Evolutionary conservation across 2,113 vertebrate genomes (phyloP).

Genomic region (Muntiacus reevesi): DNA sequence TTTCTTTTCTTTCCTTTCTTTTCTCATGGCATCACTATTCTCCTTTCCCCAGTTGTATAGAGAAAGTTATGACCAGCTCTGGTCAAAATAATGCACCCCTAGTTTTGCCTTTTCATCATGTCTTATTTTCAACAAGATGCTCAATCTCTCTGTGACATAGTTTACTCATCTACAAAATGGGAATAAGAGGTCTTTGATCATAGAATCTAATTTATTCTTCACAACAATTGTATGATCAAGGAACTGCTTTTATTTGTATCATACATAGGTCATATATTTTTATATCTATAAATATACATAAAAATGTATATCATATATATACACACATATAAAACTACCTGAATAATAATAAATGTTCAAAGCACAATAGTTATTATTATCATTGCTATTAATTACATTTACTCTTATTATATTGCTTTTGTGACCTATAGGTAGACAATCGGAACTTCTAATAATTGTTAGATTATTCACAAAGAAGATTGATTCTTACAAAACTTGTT

Average conservation of each 20-base stretch:
- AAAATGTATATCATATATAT: neutral
- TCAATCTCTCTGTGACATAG: neutral
- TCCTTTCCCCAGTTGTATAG: neutral
- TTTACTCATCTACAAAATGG: neutral
- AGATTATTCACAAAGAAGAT: neutral
- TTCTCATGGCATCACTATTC: neutral
- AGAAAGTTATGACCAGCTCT: neutral
- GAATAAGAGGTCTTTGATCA: neutral
- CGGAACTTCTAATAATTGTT: neutral
- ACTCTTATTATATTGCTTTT: neutral
- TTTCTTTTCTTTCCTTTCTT: too few relatives aligned
- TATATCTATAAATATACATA: neutral
- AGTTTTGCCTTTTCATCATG: neutral
- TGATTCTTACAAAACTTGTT: neutral
- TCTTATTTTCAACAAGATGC: neutral
- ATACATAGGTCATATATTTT: neutral
- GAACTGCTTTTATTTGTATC: neutral
- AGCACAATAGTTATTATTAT: neutral
- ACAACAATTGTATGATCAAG: neutral
- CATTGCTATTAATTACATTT: neutral
- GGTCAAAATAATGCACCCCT: neutral
- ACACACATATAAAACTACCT: neutral
- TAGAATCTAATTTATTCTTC: neutral
- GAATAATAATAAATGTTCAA: neutral
- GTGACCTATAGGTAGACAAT: neutral